These are phyloP conservation scores for Xiphydria camelus DNA, from an alignment of 2,888 invertebrate genomes.

Conservation along the genomic window DNA sequence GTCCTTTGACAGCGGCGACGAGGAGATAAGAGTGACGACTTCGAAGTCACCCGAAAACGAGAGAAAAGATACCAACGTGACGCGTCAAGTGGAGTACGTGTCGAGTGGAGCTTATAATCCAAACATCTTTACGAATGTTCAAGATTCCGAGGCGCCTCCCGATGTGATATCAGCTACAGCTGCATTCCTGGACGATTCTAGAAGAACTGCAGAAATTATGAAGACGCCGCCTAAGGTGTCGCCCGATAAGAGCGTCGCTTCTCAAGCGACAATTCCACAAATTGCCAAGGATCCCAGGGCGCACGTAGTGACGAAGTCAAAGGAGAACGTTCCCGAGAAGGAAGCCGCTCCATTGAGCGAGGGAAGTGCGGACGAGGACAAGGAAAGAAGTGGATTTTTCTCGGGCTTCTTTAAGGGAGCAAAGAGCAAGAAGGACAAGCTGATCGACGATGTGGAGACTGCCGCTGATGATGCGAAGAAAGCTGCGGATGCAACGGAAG, in stretches of 20 bases:
- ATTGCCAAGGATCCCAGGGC: slow-evolving; percentile 21
- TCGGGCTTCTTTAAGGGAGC: slow-evolving; percentile 40
- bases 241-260: slow-evolving; percentile 8
- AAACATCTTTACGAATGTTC: no score
- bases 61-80: slow-evolving; percentile 27
- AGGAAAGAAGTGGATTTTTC: slow-evolving; percentile 42
- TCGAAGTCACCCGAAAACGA: slow-evolving; percentile 36
- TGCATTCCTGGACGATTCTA: slow-evolving; percentile 47
- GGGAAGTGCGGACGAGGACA: slow-evolving; percentile 22
- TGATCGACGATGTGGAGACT: slow-evolving; percentile 24
- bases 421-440: slow-evolving; percentile 33
- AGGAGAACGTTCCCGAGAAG: slow-evolving; percentile 1
- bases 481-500: slow-evolving; percentile 23
- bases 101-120: slow-evolving; percentile 6
- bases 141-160: slow-evolving; percentile 16
- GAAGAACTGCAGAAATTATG: slow-evolving; percentile 61
- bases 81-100: slow-evolving; percentile 6
- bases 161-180: slow-evolving; percentile 50
- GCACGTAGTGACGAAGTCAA: slow-evolving; percentile 4
- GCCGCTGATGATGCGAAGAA: slow-evolving; percentile 21
- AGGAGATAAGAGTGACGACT: slow-evolving; percentile 36
- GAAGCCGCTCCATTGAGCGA: slow-evolving; percentile 10
- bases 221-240: slow-evolving; percentile 20
- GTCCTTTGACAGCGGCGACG: slow-evolving; percentile 51
- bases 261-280: slow-evolving; percentile 16